Evolutionary conservation across 2,888 invertebrate genomes (phyloP), one percentile per base, ranked within the genome.

Genomic region (Atrina japonica): DNA sequence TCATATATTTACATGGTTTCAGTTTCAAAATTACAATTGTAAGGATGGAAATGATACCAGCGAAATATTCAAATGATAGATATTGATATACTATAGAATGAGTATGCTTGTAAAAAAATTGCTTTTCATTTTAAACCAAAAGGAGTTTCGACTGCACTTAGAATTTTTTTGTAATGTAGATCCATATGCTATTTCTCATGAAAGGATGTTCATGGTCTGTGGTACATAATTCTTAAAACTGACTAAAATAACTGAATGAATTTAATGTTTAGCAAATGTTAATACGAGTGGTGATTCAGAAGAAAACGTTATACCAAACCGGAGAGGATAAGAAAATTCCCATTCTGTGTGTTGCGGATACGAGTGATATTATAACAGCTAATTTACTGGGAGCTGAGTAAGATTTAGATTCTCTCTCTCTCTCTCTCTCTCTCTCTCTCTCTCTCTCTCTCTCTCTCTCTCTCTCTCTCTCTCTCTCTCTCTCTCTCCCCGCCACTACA

Each of bases 321-420:
- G 79, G 79, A 11, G 73, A 67, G 0, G 79, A 79, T 41, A 79
- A 79, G 65, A 66, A 68, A 5, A 76, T 79, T n/a, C 79, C 79
- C 0, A 75, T 79, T 25, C 70, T 77, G 70, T 79, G 79, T 58
- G 67, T 77, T n/a, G 75, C 76, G 0, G 75, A 79, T 50, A 59
- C 65, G 11, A 65, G 70, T 29, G 74, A 79, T 29, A 49, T 79
- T 23, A 30, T 77, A 11, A 74, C 77, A 0, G 52, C 60, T 1
- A 76, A 70, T 66, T 49, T 41, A 35, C 66, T 77, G 7, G 67
- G 68, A 21, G 70, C 75, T 16, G 23, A 30, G 75, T 75, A 66
- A 47, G 75, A 23, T 27, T 40, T 56, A 9, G 18, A 5, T 49
- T 49, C 23, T 18, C 18, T 21, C 49, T 49, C 18, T 23, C 18